These are phyloP conservation scores for Myotis myotis DNA, from an alignment of 2,797 vertebrate genomes.

Conservation along the genomic window DNA sequence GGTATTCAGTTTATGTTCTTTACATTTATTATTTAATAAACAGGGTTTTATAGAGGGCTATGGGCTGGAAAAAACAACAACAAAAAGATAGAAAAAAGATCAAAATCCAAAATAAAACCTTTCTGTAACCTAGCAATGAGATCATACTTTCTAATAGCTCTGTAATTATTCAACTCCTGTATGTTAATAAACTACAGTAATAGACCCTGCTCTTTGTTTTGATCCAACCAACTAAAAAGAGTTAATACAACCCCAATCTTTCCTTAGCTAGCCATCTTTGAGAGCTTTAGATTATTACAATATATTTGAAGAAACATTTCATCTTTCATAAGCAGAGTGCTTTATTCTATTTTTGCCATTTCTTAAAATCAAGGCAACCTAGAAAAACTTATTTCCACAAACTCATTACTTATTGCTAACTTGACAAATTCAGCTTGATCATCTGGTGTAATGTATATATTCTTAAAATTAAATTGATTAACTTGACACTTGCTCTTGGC, in stretches of 20 bases:
- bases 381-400: constrained; percentile 57
- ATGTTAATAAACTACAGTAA: not conserved
- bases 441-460: constrained; percentile 48
- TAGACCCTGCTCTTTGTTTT: not conserved
- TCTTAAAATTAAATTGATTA: constrained; percentile 62
- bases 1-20: not conserved
- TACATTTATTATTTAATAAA: constrained; percentile 29
- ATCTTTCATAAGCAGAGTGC: constrained; percentile 33
- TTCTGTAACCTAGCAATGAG: not conserved
- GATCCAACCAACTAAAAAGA: not conserved
- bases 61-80: not conserved
- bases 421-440: constrained; percentile 62
- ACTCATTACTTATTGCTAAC: constrained; percentile 66
- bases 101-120: not conserved
- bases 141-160: not conserved
- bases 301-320: constrained; percentile 36
- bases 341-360: constrained; percentile 67
- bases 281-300: constrained; percentile 17
- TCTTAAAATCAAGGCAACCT: constrained; percentile 62
- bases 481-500: constrained; percentile 61
- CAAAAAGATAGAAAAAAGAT: not conserved
- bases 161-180: not conserved
- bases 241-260: not conserved
- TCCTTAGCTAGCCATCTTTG: constrained; percentile 11
- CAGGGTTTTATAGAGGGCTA: not conserved